A percentile compares a stretch with the other conserved stretches of the same genome.
Conservation (phyloP, 2,888 invertebrate genomes). For the Dynastes hyllus region DNA sequence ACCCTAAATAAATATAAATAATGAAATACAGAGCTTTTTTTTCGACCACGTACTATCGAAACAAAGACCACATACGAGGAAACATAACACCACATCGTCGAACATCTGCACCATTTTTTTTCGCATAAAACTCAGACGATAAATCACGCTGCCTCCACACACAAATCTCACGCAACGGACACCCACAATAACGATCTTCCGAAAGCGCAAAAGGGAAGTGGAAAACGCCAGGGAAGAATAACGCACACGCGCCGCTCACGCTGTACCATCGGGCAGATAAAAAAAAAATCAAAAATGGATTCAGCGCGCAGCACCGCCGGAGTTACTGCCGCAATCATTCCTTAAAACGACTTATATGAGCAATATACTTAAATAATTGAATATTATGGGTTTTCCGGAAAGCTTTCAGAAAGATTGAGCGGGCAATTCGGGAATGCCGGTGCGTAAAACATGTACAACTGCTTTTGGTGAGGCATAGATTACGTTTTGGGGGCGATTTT, state of each 20-base stretch:
- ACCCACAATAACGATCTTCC: conserved; percentile 45
- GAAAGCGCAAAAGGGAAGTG: conserved; percentile 38
- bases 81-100: conserved; percentile 14
- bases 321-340: conserved; percentile 67
- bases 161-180: conserved; percentile 47
- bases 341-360: conserved; percentile 71
- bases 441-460: conserved; percentile 17
- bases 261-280: conserved; percentile 11
- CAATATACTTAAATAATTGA: conserved; percentile 72
- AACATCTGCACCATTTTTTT: conserved; percentile 44
- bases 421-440: conserved; percentile 55
- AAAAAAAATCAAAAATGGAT: conserved; percentile 69
- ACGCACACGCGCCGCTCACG: conserved; percentile 7
- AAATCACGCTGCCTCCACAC: conserved; percentile 46
- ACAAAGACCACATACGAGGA: not conserved
- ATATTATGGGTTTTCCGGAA: conserved; percentile 70
- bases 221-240: conserved; percentile 24
- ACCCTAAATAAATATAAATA: not conserved
- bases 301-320: conserved; percentile 58
- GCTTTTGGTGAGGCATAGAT: conserved; percentile 7
- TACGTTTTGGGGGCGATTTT: conserved; percentile 1
- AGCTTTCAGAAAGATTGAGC: conserved; percentile 72
- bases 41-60: not conserved
- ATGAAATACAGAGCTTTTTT: not conserved
- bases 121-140: conserved; percentile 42